A percentile compares a stretch with the other conserved stretches of the same genome.
phyloP scores from a whole-genome alignment of 1,140 invertebrate genomes.

The Monochamus saltuarius region DNA sequence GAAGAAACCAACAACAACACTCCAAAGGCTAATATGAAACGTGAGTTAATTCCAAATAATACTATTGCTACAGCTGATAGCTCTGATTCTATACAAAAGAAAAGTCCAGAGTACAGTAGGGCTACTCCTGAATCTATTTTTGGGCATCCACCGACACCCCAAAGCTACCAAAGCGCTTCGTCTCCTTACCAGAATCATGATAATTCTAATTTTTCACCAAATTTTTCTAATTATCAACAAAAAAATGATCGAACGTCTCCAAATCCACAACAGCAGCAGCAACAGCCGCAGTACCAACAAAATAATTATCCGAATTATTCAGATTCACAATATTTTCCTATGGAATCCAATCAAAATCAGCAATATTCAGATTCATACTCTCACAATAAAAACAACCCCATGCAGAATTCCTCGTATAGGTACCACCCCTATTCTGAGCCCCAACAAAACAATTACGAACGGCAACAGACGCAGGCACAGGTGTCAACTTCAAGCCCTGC shows the following conservation, averaged over 20 bases:
- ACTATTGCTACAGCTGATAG: constrained; percentile 62
- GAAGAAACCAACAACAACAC: constrained; percentile 69
- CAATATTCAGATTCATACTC: constrained; percentile 54
- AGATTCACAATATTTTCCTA: constrained; percentile 27
- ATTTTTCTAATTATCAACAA: constrained; percentile 42
- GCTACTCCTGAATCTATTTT: constrained; percentile 59
- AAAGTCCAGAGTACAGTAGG: constrained; percentile 59
- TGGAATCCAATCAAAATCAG: constrained; percentile 28
- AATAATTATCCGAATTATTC: constrained; percentile 22
- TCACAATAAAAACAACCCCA: constrained; percentile 42
- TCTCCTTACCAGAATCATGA: constrained; percentile 61
- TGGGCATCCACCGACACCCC: constrained; percentile 61
- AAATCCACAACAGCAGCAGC: constrained; percentile 23
- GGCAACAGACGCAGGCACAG: constrained; percentile 52
- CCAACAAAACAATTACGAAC: constrained; percentile 47
- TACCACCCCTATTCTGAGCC: constrained; percentile 44
- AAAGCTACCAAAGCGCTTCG: constrained; percentile 61
- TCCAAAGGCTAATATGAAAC: constrained; percentile 55
- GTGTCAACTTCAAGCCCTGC: constrained; percentile 66
- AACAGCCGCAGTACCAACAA: constrained; percentile 24
- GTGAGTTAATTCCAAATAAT: constrained; percentile 49
- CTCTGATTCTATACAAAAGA: constrained; percentile 60
- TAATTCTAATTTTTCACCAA: constrained; percentile 58
- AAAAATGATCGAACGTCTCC: constrained; percentile 49
- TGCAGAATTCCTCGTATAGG: constrained; percentile 34